Percentiles rank a stretch among this genome's conserved stretches.
Evolutionary conservation across 1,140 invertebrate species (phyloP).

Genomic region (Hormaphis cornu): DNA sequence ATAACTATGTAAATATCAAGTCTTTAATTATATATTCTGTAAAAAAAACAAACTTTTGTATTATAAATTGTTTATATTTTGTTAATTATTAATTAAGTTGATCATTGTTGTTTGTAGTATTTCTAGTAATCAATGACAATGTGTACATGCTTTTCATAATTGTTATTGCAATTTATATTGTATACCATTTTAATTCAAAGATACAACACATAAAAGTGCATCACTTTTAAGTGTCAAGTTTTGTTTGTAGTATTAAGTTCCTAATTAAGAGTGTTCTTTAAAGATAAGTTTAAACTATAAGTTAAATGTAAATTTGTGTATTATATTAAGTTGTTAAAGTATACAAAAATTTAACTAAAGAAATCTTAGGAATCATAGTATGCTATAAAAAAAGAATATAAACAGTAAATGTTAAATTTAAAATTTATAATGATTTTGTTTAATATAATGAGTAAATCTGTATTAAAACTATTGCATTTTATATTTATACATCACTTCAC

Average conservation of each 20-base stretch:
- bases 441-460: too few relatives aligned
- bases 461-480: too few relatives aligned
- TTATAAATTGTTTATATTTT: neutral
- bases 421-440: too few relatives aligned
- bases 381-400: too few relatives aligned
- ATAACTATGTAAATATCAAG: neutral
- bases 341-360: too few relatives aligned
- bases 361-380: too few relatives aligned
- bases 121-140: neutral
- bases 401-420: too few relatives aligned
- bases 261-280: slow-evolving; percentile 4
- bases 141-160: neutral
- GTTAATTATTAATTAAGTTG: neutral
- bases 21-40: neutral
- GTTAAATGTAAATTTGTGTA: too few relatives aligned
- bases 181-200: neutral
- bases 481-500: too few relatives aligned
- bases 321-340: too few relatives aligned
- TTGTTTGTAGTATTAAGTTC: slow-evolving; percentile 2
- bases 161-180: neutral
- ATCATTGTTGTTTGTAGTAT: neutral
- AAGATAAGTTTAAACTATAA: too few relatives aligned
- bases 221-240: neutral
- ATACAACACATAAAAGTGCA: neutral
- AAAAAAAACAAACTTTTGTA: neutral